Evolutionary conservation across 2,113 vertebrate genomes (phyloP), one percentile per base, ranked within the genome.

Genomic region (Spilogale gracilis): DNA sequence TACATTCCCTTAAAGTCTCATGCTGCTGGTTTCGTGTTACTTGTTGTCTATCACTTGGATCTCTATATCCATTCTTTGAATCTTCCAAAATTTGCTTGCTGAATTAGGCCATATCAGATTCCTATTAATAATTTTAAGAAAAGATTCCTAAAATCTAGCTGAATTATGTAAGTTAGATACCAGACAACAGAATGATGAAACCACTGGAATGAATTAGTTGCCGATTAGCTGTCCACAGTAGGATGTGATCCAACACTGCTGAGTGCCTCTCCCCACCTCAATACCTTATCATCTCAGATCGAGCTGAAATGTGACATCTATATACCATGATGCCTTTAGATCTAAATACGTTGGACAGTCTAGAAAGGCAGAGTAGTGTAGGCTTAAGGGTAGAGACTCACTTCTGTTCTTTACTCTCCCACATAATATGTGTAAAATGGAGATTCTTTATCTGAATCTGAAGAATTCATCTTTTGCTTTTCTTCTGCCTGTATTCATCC

Each of bases 401-500:
- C 30, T 80, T 50, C 23, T 85, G 0, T 97, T 58, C 25, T 76
- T 38, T 54, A 74, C 16, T 63, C 3, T 74, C 16, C 12, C 9
- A 43, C 6, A 17, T 84, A n/a, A n/a, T 17, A 73, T 79, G 14
- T 80, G 11, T 93, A 67, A 97, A 91, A 91, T 94, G 71, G 11
- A 43, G 17, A 48, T 12, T 89, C 16, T 9, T 76, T 50, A n/a
- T 9, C 61, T 79, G 27, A 50, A 13, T 61, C 32, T 92, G 74
- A 93, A 96, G 13, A 90, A 45, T 48, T 92, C 7, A 27, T 91
- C 14, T 90, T 93, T 96, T 86, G 10, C 73, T 95, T 95, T 25
- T 89, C 9, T 85, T 23, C 2, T 48, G 21, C 43, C 69, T 74
- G 9, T 74, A 45, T 74, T 83, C 16, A 67, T 91, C 14, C 12